Evolutionary conservation across 2,888 invertebrate genomes (phyloP).

Genomic region (Tipula vernalis): DNA sequence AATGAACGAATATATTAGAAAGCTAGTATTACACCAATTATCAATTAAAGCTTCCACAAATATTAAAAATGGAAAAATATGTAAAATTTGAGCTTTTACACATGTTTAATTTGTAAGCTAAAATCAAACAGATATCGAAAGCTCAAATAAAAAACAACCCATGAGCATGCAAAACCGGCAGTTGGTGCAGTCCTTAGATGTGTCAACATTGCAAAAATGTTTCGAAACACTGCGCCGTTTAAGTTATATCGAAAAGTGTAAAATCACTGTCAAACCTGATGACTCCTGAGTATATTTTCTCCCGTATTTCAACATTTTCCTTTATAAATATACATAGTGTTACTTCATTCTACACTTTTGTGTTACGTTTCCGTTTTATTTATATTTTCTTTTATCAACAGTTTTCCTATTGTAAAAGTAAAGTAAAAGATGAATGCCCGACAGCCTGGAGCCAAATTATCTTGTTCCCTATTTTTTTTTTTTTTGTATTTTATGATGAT

Average conservation of each 20-base stretch:
- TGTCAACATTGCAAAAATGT: neutral
- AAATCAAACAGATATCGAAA: no score
- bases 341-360: neutral
- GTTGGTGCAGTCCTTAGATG: no score
- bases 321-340: neutral
- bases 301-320: neutral
- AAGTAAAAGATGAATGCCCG: neutral
- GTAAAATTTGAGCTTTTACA: no score
- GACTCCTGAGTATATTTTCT: neutral
- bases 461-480: neutral
- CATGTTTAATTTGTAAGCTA: no score
- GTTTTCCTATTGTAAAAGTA: neutral
- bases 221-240: neutral
- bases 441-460: slow-evolving; percentile 4
- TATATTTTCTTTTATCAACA: neutral
- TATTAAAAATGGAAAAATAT: no score
- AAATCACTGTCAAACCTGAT: neutral
- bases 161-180: no score
- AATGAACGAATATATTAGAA: no score
- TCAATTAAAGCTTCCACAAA: no score
- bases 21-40: no score
- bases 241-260: neutral
- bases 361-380: neutral
- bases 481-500: neutral
- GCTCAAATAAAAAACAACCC: no score